These are phyloP conservation scores for Brienomyrus longianalis DNA, from an alignment of 2,113 vertebrate genomes.

Conservation along the genomic window DNA sequence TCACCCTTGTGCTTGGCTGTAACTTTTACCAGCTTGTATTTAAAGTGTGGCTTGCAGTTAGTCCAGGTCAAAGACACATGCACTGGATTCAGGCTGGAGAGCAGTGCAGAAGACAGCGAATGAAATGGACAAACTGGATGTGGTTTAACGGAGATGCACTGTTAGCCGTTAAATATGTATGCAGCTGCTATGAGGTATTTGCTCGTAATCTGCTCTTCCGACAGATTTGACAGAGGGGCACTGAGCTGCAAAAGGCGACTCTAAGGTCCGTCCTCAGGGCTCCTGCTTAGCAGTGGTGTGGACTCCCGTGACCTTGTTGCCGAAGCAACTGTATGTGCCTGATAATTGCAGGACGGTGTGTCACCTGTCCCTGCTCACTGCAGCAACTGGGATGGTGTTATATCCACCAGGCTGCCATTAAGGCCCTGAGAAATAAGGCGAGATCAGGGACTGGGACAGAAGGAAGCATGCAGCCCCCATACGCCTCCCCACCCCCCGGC, in stretches of 20 bases:
- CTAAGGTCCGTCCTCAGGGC: background rate
- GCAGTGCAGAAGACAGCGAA: background rate
- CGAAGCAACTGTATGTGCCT: background rate
- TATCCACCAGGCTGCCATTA: background rate
- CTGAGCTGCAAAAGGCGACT: background rate
- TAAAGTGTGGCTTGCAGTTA: background rate
- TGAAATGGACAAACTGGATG: background rate
- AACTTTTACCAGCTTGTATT: background rate
- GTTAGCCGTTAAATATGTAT: constrained; percentile 16
- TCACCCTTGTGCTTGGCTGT: background rate
- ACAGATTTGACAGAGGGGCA: background rate
- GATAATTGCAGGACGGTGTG: background rate
- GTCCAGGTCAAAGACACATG: background rate
- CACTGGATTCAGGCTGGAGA: background rate
- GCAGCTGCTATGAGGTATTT: constrained; percentile 23
- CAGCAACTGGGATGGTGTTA: constrained; percentile 18
- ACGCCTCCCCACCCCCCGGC: background rate
- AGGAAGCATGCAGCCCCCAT: constrained; percentile 4
- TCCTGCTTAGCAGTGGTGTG: background rate
- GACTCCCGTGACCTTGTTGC: constrained; percentile 8
- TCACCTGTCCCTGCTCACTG: background rate
- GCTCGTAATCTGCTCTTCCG: constrained; percentile 19
- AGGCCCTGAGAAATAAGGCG: background rate
- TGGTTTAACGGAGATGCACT: background rate
- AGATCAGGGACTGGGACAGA: constrained; percentile 2